Evolutionary conservation across 2,888 invertebrate species (phyloP).

Genomic region (Blastobasis lacticolella): DNA sequence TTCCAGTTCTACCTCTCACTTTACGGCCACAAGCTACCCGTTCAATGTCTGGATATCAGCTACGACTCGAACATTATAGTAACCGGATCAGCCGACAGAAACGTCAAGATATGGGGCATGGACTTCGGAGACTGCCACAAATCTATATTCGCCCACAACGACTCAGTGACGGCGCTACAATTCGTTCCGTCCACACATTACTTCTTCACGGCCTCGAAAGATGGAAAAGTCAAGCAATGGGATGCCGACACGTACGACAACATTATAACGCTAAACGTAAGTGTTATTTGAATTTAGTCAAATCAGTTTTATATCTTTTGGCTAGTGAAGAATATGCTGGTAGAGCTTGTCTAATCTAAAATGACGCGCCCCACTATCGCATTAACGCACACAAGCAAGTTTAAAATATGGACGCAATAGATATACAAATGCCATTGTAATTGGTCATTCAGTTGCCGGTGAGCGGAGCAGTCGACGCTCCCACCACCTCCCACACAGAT

Average conservation of each 20-base stretch:
- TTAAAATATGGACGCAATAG: too few relatives aligned
- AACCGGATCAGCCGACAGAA: slow-evolving; percentile 96
- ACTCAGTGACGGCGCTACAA: slow-evolving; percentile 90
- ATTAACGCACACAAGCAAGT: too few relatives aligned
- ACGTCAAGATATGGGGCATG: slow-evolving; percentile 98
- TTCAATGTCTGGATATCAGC: slow-evolving; percentile 94
- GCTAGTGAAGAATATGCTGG: too few relatives aligned
- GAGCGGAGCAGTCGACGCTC: too few relatives aligned
- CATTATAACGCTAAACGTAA: slow-evolving; percentile 89
- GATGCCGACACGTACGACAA: slow-evolving; percentile 94
- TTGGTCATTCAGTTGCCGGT: too few relatives aligned
- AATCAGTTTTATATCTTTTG: too few relatives aligned
- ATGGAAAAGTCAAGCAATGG: slow-evolving; percentile 97
- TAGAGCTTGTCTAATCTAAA: too few relatives aligned
- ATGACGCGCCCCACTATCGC: too few relatives aligned
- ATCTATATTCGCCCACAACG: slow-evolving; percentile 96
- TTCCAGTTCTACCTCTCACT: slow-evolving; percentile 91
- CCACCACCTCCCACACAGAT: too few relatives aligned
- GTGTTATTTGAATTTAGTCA: slow-evolving; percentile 22
- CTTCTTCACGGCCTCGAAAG: slow-evolving; percentile 94
- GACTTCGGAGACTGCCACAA: slow-evolving; percentile 99
- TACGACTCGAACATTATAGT: slow-evolving; percentile 89
- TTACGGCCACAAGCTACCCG: slow-evolving; percentile 97
- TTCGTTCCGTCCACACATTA: slow-evolving; percentile 95
- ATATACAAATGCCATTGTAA: too few relatives aligned